A percentile compares a stretch with the other conserved stretches of the same genome.
Evolutionary conservation across 1,140 invertebrate genomes (phyloP).

Genomic region (Conus betulinus): DNA sequence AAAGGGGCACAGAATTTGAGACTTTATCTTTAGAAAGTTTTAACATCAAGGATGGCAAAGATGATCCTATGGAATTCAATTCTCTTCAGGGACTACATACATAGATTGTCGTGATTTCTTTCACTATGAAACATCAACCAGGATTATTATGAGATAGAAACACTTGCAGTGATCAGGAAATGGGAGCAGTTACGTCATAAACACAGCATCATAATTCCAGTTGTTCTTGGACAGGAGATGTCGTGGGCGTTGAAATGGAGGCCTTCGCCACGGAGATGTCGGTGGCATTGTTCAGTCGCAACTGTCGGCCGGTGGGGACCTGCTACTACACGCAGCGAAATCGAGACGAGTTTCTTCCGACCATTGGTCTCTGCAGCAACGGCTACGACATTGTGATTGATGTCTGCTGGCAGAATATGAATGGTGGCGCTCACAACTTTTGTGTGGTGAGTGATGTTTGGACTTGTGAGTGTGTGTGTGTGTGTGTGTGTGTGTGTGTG

Average conservation of each 20-base stretch:
- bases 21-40: no score
- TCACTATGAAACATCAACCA: no score
- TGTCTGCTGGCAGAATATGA: conserved; percentile 70
- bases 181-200: no score
- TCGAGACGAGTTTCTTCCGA: conserved; percentile 63
- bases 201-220: no score
- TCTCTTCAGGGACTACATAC: no score
- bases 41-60: no score
- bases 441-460: conserved; percentile 38
- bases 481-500: not conserved
- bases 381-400: conserved; percentile 66
- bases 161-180: no score
- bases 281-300: conserved; percentile 62
- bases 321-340: conserved; percentile 57
- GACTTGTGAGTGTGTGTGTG: not conserved
- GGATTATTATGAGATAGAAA: no score
- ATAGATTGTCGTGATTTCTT: no score
- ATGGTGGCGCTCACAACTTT: conserved; percentile 53
- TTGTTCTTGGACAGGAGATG: conserved; percentile 63
- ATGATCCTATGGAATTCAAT: no score
- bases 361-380: conserved; percentile 68
- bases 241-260: conserved; percentile 66
- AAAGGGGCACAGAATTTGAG: no score
- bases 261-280: conserved; percentile 62
- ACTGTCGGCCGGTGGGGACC: conserved; percentile 62